Evolutionary conservation across 2,888 invertebrate genomes (phyloP).

Genomic region (Hirtodrosophila trivittata): DNA sequence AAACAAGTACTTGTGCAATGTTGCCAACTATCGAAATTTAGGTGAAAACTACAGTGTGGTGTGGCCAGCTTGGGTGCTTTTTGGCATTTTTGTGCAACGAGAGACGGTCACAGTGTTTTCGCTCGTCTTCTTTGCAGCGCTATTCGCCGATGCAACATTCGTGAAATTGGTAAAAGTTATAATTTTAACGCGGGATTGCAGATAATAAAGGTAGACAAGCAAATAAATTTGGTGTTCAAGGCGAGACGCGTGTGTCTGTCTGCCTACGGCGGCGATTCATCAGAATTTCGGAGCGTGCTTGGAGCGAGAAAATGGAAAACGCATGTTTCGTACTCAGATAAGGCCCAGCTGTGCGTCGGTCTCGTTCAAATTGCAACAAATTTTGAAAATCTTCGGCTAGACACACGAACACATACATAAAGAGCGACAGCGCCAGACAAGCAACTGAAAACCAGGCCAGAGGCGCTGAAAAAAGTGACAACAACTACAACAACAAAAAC

Average conservation of each 20-base stretch:
- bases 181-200: slow-evolving; percentile 28
- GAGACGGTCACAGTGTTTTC: slow-evolving; percentile 36
- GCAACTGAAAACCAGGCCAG: slow-evolving; percentile 38
- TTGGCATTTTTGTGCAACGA: background rate
- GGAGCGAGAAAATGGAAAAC: slow-evolving; percentile 76
- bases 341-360: slow-evolving; percentile 71
- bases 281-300: slow-evolving; percentile 61
- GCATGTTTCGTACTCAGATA: slow-evolving; percentile 73
- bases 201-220: slow-evolving; percentile 26
- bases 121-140: slow-evolving; percentile 51
- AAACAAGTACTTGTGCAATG: background rate
- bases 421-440: slow-evolving; percentile 25
- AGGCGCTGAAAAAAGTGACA: slow-evolving; percentile 25
- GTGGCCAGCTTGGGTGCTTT: slow-evolving; percentile 15
- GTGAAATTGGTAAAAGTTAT: slow-evolving; percentile 49
- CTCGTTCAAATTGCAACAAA: slow-evolving; percentile 61
- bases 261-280: slow-evolving; percentile 41
- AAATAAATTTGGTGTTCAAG: slow-evolving; percentile 20
- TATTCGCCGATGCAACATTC: slow-evolving; percentile 60
- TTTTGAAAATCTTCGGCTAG: slow-evolving; percentile 46
- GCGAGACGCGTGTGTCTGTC: slow-evolving; percentile 53
- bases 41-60: background rate
- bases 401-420: slow-evolving; percentile 18
- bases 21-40: slow-evolving; percentile 9
- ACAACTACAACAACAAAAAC: slow-evolving; percentile 34